Evolutionary conservation across 2,888 invertebrate species (phyloP).

Genomic region (Thymelicus sylvestris): DNA sequence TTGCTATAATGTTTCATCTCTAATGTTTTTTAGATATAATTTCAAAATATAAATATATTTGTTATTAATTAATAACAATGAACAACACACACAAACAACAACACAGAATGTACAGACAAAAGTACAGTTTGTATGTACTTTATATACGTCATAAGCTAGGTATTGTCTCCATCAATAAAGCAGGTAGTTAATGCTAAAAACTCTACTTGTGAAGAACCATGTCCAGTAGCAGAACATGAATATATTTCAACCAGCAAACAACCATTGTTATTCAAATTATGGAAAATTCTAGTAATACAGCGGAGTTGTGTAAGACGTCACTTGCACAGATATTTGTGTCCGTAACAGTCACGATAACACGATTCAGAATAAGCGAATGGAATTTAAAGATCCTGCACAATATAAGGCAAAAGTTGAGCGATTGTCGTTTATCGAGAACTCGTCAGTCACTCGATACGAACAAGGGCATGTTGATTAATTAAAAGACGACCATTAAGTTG

Average conservation of each 20-base stretch:
- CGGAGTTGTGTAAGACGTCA: slow-evolving; percentile 32
- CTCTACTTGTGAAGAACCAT: not conserved
- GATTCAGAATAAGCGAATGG: slow-evolving; percentile 45
- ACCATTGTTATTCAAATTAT: slow-evolving; percentile 35
- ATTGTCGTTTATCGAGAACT: slow-evolving; percentile 35
- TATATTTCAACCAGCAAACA: slow-evolving; percentile 17
- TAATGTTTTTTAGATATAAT: too few relatives aligned
- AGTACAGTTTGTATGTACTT: too few relatives aligned
- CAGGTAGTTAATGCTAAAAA: not conserved
- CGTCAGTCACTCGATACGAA: slow-evolving; percentile 23
- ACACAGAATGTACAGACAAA: too few relatives aligned
- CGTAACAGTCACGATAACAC: slow-evolving; percentile 47
- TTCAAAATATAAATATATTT: too few relatives aligned
- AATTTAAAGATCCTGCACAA: slow-evolving; percentile 39
- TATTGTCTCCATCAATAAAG: too few relatives aligned
- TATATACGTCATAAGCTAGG: too few relatives aligned
- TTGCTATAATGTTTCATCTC: too few relatives aligned
- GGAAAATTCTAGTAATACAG: slow-evolving; percentile 34
- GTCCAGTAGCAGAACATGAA: not conserved
- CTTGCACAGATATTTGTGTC: slow-evolving; percentile 32
- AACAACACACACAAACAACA: too few relatives aligned
- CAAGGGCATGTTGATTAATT: slow-evolving; percentile 35
- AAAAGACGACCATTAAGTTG: slow-evolving; percentile 36
- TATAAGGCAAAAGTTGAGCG: slow-evolving; percentile 38
- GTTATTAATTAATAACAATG: too few relatives aligned